A percentile compares a stretch with the other conserved stretches of the same genome.
These are phyloP conservation scores for Ectropis grisescens DNA, from an alignment of 1,140 invertebrate species.

Conservation along the genomic window DNA sequence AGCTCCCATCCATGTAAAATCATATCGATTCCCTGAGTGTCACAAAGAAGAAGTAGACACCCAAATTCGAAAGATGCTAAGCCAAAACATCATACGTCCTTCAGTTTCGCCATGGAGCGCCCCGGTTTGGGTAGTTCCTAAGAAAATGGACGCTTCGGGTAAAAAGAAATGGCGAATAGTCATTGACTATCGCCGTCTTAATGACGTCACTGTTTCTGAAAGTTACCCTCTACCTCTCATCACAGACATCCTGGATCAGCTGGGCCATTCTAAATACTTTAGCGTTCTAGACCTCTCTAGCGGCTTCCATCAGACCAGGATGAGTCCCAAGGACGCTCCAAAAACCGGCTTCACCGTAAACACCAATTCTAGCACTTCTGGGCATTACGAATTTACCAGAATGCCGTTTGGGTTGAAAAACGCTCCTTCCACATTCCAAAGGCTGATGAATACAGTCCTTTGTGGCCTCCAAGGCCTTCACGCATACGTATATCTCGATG, in stretches of 20 bases:
- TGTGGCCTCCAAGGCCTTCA: constrained; percentile 21
- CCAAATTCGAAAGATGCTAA: constrained; percentile 55
- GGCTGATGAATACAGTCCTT: constrained; percentile 41
- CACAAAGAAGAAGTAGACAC: too few relatives aligned
- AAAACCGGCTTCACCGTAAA: constrained; percentile 44
- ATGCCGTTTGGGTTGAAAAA: constrained; percentile 56
- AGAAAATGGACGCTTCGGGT: constrained; percentile 43
- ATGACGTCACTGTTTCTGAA: constrained; percentile 37
- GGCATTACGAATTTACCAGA: constrained; percentile 39
- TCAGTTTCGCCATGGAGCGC: constrained; percentile 32
- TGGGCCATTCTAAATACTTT: constrained; percentile 30
- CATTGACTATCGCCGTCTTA: constrained; percentile 31
- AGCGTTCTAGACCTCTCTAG: constrained; percentile 30
- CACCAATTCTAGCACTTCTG: too few relatives aligned
- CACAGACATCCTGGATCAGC: constrained; percentile 31
- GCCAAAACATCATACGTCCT: constrained; percentile 41
- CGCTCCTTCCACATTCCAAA: constrained; percentile 51
- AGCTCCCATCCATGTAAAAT: too few relatives aligned
- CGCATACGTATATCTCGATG: constrained; percentile 38
- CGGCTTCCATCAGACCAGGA: constrained; percentile 36
- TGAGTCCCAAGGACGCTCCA: constrained; percentile 22
- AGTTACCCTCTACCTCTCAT: constrained; percentile 70
- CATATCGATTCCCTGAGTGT: too few relatives aligned
- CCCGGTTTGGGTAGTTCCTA: constrained; percentile 51
- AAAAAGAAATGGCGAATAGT: constrained; percentile 45